These are phyloP conservation scores for Actinernus sp. DNA, from an alignment of 92 coral and sea anemone species.

Conservation along the genomic window DNA sequence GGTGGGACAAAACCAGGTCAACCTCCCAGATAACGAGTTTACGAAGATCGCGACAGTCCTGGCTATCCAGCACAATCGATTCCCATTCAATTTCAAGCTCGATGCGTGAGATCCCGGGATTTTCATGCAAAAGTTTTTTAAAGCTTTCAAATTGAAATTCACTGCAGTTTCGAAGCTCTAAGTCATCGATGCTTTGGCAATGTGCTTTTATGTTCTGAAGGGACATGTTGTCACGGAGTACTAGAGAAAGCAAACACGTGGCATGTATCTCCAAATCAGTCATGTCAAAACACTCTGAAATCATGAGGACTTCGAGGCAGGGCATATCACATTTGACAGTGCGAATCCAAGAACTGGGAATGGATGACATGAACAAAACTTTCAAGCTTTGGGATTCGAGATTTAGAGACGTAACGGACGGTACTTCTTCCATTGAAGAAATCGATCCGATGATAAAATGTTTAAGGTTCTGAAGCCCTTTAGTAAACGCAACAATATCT, in stretches of 20 bases:
- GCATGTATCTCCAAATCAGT: conserved; percentile 60
- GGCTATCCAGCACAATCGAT: conserved; percentile 42
- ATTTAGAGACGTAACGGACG: conserved; percentile 20
- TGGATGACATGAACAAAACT: conserved; percentile 67
- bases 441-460: conserved; percentile 61
- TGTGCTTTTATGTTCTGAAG: conserved; percentile 42
- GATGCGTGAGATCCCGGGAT: conserved; percentile 54
- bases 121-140: conserved; percentile 37
- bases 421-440: conserved; percentile 20
- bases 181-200: conserved; percentile 54
- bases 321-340: conserved; percentile 62
- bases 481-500: conserved; percentile 56
- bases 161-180: conserved; percentile 69
- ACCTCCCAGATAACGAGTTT: conserved; percentile 71
- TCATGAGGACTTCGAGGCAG: conserved; percentile 62
- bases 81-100: conserved; percentile 69
- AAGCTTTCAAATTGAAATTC: conserved; percentile 32
- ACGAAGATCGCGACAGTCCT: conserved; percentile 52
- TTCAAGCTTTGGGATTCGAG: conserved; percentile 59
- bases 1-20: conserved; percentile 27
- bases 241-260: conserved; percentile 42
- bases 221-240: conserved; percentile 52
- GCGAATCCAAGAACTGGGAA: conserved; percentile 66
- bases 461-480: conserved; percentile 47
- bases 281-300: conserved; percentile 67